Conservation (phyloP, 2,888 invertebrate genomes). For the Melanostoma mellinum region DNA sequence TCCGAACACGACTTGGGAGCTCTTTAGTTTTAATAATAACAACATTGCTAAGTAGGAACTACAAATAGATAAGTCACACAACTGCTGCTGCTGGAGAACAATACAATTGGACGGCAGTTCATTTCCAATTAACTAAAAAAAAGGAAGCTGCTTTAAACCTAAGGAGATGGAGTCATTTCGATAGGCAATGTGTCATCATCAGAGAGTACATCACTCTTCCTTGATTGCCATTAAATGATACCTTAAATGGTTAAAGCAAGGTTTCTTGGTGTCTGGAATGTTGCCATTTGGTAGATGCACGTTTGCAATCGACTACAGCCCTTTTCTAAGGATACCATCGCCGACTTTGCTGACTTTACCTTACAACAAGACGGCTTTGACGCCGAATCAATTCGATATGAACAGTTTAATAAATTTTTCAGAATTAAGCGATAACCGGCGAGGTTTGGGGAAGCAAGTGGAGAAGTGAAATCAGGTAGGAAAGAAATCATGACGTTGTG, state of each 20-base stretch:
- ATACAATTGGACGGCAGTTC: constrained; percentile 65
- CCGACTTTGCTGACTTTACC: constrained; percentile 32
- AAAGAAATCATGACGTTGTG: constrained; percentile 42
- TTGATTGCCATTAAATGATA: constrained; percentile 66
- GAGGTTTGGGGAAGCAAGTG: neutral
- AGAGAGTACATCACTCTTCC: constrained; percentile 62
- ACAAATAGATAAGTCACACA: constrained; percentile 65
- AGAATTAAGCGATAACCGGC: constrained; percentile 70
- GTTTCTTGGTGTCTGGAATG: constrained; percentile 70
- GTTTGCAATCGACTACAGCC: constrained; percentile 35
- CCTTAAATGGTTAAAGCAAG: constrained; percentile 67
- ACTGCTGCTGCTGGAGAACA: constrained; percentile 59
- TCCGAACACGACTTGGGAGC: constrained; percentile 47
- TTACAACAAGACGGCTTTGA: constrained; percentile 55
- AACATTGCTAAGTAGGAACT: constrained; percentile 52
- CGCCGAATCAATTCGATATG: constrained; percentile 63
- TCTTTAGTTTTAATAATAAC: constrained; percentile 64
- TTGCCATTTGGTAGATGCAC: constrained; percentile 53
- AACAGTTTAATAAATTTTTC: constrained; percentile 71
- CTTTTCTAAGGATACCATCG: constrained; percentile 55
- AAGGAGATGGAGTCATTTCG: constrained; percentile 62
- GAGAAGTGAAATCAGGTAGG: constrained; percentile 33
- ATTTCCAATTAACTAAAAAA: constrained; percentile 69
- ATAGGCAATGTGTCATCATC: constrained; percentile 71
- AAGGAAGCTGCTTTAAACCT: constrained; percentile 6